Conservation (phyloP, 2,113 vertebrate genomes). For the Siphamia tubifer region DNA sequence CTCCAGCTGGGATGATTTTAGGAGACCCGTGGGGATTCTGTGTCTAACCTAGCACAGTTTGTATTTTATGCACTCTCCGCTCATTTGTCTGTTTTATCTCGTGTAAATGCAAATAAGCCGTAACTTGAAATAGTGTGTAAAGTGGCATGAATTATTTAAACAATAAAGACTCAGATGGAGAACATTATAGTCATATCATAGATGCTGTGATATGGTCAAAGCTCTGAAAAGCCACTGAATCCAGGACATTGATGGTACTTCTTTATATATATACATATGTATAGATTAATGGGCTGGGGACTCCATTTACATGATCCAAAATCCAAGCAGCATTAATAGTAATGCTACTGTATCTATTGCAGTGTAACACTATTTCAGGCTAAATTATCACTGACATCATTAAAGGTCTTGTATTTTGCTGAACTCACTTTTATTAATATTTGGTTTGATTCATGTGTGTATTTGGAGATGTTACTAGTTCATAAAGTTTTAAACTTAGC, state of each 20-base stretch:
- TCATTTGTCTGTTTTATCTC: constrained; percentile 55
- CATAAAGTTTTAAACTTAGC: too few species aligned
- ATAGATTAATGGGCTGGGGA: too few species aligned
- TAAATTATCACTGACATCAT: too few species aligned
- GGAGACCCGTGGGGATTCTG: constrained; percentile 46
- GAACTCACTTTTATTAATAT: too few species aligned
- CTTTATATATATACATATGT: background rate
- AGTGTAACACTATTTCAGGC: too few species aligned
- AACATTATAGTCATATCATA: constrained; percentile 36
- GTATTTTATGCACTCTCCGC: constrained; percentile 34
- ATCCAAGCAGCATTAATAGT: too few species aligned
- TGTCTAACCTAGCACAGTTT: constrained; percentile 40
- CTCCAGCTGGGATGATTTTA: constrained; percentile 62
- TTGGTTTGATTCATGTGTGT: too few species aligned
- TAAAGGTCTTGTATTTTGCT: too few species aligned
- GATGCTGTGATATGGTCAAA: background rate
- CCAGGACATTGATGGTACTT: background rate
- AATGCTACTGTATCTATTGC: too few species aligned
- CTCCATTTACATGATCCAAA: too few species aligned
- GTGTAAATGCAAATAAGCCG: constrained; percentile 51
- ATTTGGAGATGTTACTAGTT: too few species aligned
- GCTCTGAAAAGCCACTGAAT: background rate
- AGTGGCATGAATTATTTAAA: constrained; percentile 44
- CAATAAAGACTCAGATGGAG: constrained; percentile 35
- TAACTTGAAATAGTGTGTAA: background rate